A percentile compares a stretch with the other conserved stretches of the same genome.
phyloP scores from a whole-genome alignment of 2,888 invertebrate species.

The Amorpha juglandis region DNA sequence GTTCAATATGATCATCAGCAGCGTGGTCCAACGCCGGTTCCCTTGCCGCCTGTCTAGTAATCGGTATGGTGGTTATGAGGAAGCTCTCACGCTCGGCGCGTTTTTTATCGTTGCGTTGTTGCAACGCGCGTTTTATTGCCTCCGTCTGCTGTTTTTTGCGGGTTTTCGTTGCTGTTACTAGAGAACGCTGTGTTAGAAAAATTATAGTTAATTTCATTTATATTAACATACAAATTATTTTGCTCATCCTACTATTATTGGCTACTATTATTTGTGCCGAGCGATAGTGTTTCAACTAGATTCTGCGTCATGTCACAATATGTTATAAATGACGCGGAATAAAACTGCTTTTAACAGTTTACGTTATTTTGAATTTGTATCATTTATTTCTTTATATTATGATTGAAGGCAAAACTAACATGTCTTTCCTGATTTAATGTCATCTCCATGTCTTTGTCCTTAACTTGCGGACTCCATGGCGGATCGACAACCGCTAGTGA shows the following conservation, averaged over 20 bases:
- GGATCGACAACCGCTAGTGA: conserved; percentile 98
- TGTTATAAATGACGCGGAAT: too few relatives aligned
- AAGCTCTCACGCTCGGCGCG: conserved; percentile 97
- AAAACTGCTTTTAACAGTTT: too few relatives aligned
- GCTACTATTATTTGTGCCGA: too few relatives aligned
- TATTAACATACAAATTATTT: too few relatives aligned
- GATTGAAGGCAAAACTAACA: conserved; percentile 81
- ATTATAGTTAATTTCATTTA: neutral
- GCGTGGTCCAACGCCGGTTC: conserved; percentile 96
- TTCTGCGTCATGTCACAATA: too few relatives aligned
- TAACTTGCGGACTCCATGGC: conserved; percentile 99
- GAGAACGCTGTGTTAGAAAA: conserved; percentile 87
- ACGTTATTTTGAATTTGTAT: too few relatives aligned
- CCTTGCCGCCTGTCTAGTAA: conserved; percentile 97
- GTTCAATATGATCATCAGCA: conserved; percentile 94
- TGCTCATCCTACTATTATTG: too few relatives aligned
- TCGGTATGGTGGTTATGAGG: conserved; percentile 97
- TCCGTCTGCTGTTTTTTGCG: conserved; percentile 99
- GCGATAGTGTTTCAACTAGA: too few relatives aligned
- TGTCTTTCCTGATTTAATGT: conserved; percentile 98
- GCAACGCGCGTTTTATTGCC: conserved; percentile 96
- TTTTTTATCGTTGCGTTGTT: conserved; percentile 98
- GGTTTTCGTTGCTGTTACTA: conserved; percentile 99
- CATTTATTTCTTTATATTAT: conserved; percentile 15
- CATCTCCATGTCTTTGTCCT: conserved; percentile 99